Evolutionary conservation across 2,888 invertebrate species (phyloP).

Genomic region (Polietes domitor): DNA sequence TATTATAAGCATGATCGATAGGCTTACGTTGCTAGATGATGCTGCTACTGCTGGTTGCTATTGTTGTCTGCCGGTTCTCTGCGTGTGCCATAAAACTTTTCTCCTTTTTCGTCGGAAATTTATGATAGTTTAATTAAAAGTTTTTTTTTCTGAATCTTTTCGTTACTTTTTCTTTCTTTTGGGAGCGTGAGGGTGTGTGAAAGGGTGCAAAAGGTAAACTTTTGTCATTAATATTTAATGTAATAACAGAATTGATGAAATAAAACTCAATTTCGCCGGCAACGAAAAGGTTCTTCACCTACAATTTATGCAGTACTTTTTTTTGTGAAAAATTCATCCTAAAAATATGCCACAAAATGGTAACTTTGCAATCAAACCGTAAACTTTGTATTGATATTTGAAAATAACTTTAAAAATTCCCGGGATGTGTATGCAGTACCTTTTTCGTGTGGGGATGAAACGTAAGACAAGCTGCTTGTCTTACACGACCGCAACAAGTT

Average conservation of each 20-base stretch:
- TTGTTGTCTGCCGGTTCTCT: not conserved
- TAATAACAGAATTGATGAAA: not conserved
- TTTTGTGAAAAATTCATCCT: too few species aligned
- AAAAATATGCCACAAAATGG: too few species aligned
- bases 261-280: not conserved
- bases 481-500: too few species aligned
- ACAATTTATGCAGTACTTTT: too few species aligned
- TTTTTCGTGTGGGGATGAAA: too few species aligned
- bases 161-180: not conserved
- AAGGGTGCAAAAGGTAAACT: not conserved
- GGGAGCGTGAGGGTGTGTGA: not conserved
- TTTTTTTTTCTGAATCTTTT: not conserved
- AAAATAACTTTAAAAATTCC: too few species aligned
- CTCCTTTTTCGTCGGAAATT: not conserved
- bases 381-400: too few species aligned
- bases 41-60: not conserved
- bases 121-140: slow-evolving; percentile 38
- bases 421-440: too few species aligned
- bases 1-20: slow-evolving; percentile 53
- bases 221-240: not conserved
- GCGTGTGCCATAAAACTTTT: not conserved
- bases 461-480: too few species aligned
- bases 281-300: not conserved
- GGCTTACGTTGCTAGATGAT: slow-evolving; percentile 23
- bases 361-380: too few species aligned